Evolutionary conservation across 2,797 vertebrate genomes (phyloP).

Genomic region (Avahi laniger): DNA sequence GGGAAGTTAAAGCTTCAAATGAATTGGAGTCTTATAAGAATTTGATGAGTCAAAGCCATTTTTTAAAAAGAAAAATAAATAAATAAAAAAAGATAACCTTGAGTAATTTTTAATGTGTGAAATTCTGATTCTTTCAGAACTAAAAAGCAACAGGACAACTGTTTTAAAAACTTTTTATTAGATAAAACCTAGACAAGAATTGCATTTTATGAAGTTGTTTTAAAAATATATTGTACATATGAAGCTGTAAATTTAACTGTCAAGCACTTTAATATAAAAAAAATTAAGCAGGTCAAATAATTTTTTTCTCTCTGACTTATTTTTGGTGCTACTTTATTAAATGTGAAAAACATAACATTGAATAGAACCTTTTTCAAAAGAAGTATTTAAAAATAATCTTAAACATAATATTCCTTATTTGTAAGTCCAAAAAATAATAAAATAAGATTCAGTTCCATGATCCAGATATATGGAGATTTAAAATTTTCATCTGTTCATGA

Average conservation of each 20-base stretch:
- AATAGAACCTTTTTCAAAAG: neutral
- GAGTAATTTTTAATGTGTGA: conserved; percentile 54
- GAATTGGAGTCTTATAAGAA: conserved; percentile 60
- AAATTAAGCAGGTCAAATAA: conserved; percentile 2
- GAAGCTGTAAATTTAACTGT: conserved; percentile 28
- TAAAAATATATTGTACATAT: neutral
- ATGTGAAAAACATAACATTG: neutral
- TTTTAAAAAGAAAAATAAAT: conserved; percentile 44
- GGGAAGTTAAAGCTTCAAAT: conserved; percentile 31
- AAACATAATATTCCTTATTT: neutral
- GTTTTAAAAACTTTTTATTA: conserved; percentile 14
- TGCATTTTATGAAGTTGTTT: conserved; percentile 37
- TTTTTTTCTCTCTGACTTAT: conserved; percentile 9
- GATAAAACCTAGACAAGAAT: neutral
- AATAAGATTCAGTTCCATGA: neutral
- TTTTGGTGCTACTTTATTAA: conserved; percentile 9
- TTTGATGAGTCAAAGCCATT: conserved; percentile 52
- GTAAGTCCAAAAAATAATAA: conserved; percentile 25
- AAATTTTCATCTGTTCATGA: neutral
- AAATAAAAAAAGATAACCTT: conserved; percentile 44
- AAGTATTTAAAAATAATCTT: conserved; percentile 12
- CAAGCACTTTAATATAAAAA: conserved; percentile 18
- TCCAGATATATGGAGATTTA: neutral
- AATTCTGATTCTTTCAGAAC: conserved; percentile 14
- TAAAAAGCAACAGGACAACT: conserved; percentile 18